Percentiles rank a stretch among this genome's conserved stretches.
Evolutionary conservation across 2,113 vertebrate species (phyloP).

Genomic region (Asarcornis scutulata): DNA sequence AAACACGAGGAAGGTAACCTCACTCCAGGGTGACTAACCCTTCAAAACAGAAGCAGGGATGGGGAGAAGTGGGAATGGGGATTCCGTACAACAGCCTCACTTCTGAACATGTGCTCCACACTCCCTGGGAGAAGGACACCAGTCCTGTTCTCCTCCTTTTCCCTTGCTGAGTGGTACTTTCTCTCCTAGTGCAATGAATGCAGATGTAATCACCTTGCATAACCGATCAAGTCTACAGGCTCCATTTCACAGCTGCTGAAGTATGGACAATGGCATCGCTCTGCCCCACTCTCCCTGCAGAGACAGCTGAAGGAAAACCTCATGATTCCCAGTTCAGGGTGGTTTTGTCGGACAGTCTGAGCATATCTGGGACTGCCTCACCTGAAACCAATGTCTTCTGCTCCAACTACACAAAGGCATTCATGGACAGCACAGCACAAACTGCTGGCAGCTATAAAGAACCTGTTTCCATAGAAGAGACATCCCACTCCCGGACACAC

Average conservation of each 20-base stretch:
- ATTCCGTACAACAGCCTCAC: neutral
- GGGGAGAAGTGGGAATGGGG: neutral
- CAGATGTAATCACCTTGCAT: neutral
- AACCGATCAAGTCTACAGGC: neutral
- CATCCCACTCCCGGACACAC: neutral
- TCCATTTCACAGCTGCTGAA: neutral
- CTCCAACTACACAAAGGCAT: neutral
- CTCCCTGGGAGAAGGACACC: neutral
- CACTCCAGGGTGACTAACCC: neutral
- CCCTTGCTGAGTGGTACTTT: neutral
- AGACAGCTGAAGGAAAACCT: neutral
- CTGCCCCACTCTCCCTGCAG: neutral
- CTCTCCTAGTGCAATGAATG: neutral
- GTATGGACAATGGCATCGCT: neutral
- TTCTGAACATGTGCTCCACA: fast-evolving
- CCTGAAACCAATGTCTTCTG: neutral
- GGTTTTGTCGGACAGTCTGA: neutral
- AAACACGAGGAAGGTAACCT: neutral
- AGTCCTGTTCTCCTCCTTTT: neutral
- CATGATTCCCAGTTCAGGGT: neutral
- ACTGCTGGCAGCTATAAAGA: neutral
- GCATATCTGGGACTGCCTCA: neutral
- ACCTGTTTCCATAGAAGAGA: neutral
- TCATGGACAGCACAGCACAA: neutral
- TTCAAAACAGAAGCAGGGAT: neutral